Base-by-base conservation (phyloP, 1,140 invertebrate genomes). In the Grapholita molesta region DNA sequence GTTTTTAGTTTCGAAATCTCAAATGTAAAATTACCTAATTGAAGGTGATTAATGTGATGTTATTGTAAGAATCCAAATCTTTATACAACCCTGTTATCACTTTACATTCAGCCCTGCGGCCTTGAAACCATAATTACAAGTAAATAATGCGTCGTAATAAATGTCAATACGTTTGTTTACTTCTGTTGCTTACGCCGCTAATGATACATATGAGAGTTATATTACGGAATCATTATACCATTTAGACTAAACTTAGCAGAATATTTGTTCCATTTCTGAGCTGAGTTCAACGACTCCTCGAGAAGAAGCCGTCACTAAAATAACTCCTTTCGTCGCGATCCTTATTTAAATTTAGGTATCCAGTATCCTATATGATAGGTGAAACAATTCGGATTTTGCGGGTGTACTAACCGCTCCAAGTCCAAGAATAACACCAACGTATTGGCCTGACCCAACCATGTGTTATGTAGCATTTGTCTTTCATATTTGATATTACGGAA, bases 221-320 rank as follows among this genome's bases (percentile, higher is more conserved):
- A 61, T 61, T 30, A 61, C 24, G 32, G 25, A 25, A 32, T 28
- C 55, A 28, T n/a, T n/a, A 61, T 61, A 61, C 53, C 25, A 28
- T 61, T 61, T 61, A 32, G 25, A 30, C n/a, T 61, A 30, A 25
- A 61, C 25, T 28, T 25, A 61, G 25, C 55, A 15, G 55, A 12
- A 15, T 61, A 28, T 32, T 61, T 61, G 55, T 28, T 61, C 55
- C 55, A 30, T 61, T 61, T 61, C 55, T 61, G 55, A 28, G 25
- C 57, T 33, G 21, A 74, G 81, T 83, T 82, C 78, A 68, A 73
- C 73, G 79, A 74, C 78, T 77, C 79, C 71, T 79, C 74, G 71
- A 73, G 70, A 71, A 71, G 70, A 72, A 72, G 69, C 70, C 65
- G 71, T 74, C 70, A 75, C 75, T 69, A 78, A 85, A 85, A 83